Evolutionary conservation across 2,888 invertebrate species (phyloP), one percentile per base, ranked within the genome.

Genomic region (Nezara viridula): DNA sequence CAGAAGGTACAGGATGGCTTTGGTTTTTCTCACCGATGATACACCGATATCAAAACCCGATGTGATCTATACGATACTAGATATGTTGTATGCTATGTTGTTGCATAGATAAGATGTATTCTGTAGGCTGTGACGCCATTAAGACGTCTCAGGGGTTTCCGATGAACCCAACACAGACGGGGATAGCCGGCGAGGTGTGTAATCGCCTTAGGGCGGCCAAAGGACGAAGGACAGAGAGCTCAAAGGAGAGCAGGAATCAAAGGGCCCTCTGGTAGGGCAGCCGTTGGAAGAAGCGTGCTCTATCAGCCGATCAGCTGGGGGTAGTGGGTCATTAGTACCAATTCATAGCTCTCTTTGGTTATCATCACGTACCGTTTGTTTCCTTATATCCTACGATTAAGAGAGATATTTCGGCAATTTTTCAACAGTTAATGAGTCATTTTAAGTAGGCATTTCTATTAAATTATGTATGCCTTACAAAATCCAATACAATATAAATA

Each of bases 201-300:
- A 66, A 66, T 66, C 66, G 32, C 66, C 66, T 66, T 66, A 66
- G 32, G 66, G 66, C 27, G 16, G 16, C 16, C 32, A 16, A 66
- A 44, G 44, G 81, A 81, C 81, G 21, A 44, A 81, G 81, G 44
- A 24, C 81, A 44, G 24, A 77, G 40, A 24, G n/a, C 40, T 40
- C 44, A 81, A 44, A 81, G 40, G 81, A 81, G 73, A 19, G 81
- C 73, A 81, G 81, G 81, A 81, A 81, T 40, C 40, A 44, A 81
- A 81, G 81, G 44, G 44, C 10, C 44, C n/a, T 16, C 2, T 14
- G 0, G 24, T 3, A 12, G 81, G 44, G 44, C 44, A 44, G 44
- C 10, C 44, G 7, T 44, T 44, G 7, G 44, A 44, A 44, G 44
- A 44, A 73, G 7, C 81, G 81, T 81, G 81, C 81, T 24, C 81